Conservation (phyloP, 2,113 vertebrate genomes). For the Oncorhynchus tshawytscha region DNA sequence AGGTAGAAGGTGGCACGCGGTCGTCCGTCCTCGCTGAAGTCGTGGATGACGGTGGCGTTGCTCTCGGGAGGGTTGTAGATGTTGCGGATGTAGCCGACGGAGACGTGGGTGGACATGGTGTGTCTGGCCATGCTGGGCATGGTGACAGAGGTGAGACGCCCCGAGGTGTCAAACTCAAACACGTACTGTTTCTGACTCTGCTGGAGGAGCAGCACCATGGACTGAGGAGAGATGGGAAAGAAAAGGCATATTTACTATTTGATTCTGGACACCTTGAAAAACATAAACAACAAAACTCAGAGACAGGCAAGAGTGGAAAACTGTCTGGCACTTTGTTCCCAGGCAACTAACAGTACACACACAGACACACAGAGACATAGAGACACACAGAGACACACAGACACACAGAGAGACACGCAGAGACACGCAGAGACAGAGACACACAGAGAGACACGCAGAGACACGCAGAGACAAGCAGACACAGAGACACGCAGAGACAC, state of each 20-base stretch:
- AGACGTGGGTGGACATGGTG: slow-evolving; percentile 87
- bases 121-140: slow-evolving; percentile 89
- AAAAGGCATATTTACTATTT: no score
- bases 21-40: slow-evolving; percentile 83
- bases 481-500: no score
- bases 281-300: background rate
- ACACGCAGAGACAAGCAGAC: no score
- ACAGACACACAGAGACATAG: no score
- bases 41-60: slow-evolving; percentile 84
- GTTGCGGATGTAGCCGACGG: slow-evolving; percentile 85
- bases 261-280: background rate
- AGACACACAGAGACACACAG: no score
- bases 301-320: no score
- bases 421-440: no score
- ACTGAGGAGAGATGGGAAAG: slow-evolving; percentile 55
- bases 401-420: no score
- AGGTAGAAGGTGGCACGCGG: slow-evolving; percentile 81
- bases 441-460: background rate
- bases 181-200: slow-evolving; percentile 88
- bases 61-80: slow-evolving; percentile 87
- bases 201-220: slow-evolving; percentile 86
- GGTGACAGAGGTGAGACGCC: slow-evolving; percentile 81
- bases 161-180: slow-evolving; percentile 84
- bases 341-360: no score
- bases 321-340: no score